Conservation (phyloP, 2,888 invertebrate species). For the Mystacides longicornis region DNA sequence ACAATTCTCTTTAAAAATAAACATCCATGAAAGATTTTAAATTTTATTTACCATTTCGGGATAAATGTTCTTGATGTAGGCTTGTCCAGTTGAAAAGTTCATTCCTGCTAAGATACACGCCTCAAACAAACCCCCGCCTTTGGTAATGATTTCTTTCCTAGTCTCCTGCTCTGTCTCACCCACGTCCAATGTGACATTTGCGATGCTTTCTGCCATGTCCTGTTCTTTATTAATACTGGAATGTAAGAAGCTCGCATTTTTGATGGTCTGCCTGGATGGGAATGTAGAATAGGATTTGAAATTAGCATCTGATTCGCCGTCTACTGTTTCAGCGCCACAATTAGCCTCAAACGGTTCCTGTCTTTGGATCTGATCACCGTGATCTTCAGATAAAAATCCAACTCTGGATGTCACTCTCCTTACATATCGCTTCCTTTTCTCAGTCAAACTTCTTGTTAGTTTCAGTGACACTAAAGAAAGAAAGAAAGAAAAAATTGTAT, state of each 20-base stretch:
- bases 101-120: conserved; percentile 62
- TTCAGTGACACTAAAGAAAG: conserved; percentile 40
- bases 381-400: conserved; percentile 36
- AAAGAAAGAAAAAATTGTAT: too few relatives aligned
- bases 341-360: conserved; percentile 36
- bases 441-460: conserved; percentile 49
- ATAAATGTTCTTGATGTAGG: conserved; percentile 65
- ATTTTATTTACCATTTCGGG: conserved; percentile 53
- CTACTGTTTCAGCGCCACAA: neutral
- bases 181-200: neutral
- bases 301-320: conserved; percentile 6
- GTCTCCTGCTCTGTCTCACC: neutral
- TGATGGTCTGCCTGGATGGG: neutral
- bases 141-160: conserved; percentile 4
- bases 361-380: conserved; percentile 39
- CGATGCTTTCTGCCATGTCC: neutral
- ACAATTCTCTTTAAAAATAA: neutral
- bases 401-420: conserved; percentile 53
- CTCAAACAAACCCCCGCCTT: conserved; percentile 49
- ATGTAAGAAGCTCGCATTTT: conserved; percentile 6
- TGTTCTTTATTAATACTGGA: neutral
- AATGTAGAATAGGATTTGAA: conserved; percentile 4
- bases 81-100: conserved; percentile 55
- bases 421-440: conserved; percentile 59
- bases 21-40: neutral